These are phyloP conservation scores for Solenodon paradoxus DNA, from an alignment of 2,113 vertebrate genomes.

Conservation along the genomic window DNA sequence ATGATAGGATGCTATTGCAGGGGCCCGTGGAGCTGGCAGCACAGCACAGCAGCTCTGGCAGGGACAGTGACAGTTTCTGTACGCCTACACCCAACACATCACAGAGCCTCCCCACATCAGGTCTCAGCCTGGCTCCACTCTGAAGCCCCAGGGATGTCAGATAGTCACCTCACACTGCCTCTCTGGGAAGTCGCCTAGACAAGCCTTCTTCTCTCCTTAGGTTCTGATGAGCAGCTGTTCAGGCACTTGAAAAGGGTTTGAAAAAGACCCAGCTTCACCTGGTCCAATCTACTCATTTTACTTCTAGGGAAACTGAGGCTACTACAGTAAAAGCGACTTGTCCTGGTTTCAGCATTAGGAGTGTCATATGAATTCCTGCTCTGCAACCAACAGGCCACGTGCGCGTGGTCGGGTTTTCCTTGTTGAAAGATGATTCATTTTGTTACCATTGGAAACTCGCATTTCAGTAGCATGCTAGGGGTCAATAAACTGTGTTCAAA, in stretches of 20 bases:
- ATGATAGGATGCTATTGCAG: not conserved
- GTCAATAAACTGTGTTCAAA: not conserved
- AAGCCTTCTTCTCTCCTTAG: not conserved
- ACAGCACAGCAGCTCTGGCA: not conserved
- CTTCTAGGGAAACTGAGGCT: conserved; percentile 24
- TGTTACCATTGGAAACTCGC: not conserved
- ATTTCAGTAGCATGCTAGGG: not conserved
- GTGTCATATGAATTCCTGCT: not conserved
- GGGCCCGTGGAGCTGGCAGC: not conserved
- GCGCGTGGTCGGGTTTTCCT: not conserved
- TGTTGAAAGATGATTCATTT: not conserved
- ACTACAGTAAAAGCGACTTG: not conserved
- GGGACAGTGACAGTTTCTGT: not conserved
- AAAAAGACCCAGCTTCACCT: not conserved
- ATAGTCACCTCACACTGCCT: not conserved
- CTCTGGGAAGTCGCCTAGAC: not conserved
- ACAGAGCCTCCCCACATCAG: not conserved
- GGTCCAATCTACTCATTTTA: not conserved
- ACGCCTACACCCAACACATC: not conserved
- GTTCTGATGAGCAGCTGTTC: not conserved
- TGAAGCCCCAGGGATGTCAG: not conserved
- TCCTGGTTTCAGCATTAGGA: not conserved
- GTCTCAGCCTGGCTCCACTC: not conserved
- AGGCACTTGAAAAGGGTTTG: too few relatives aligned
- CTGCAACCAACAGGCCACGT: not conserved